Evolutionary conservation across 1,140 invertebrate genomes (phyloP).

Genomic region (Drosophila malerkotliana): DNA sequence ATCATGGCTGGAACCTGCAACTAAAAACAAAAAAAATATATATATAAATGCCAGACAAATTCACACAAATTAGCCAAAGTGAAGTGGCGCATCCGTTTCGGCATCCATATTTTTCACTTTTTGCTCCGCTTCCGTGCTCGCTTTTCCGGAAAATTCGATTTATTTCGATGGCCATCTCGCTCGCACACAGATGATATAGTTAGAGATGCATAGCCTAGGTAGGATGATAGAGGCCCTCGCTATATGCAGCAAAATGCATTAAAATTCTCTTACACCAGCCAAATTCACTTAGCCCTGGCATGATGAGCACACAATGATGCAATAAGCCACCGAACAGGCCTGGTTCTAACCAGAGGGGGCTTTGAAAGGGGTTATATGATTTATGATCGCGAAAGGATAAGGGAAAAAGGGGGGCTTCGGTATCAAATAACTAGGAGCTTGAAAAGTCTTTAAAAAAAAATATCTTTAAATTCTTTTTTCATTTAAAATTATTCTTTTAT

Average conservation of each 20-base stretch:
- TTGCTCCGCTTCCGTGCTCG: neutral
- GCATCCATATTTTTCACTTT: constrained; percentile 17
- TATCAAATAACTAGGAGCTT: no score
- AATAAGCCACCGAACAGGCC: constrained; percentile 14
- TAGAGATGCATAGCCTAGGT: neutral
- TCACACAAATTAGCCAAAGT: constrained; percentile 63
- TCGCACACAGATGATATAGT: neutral
- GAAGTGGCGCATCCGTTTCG: constrained; percentile 32
- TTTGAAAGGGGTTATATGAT: neutral
- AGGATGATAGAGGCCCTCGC: neutral
- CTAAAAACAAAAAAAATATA: constrained; percentile 8
- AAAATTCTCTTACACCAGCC: constrained; percentile 43
- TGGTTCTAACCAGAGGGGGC: no score
- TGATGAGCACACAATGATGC: constrained; percentile 45
- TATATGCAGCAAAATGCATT: constrained; percentile 35
- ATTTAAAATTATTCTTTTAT: no score
- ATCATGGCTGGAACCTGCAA: neutral
- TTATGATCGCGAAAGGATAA: neutral
- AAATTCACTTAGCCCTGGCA: constrained; percentile 41
- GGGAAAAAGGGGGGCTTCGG: no score
- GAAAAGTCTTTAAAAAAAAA: no score
- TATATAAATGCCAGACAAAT: constrained; percentile 54
- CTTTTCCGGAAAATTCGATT: constrained; percentile 29
- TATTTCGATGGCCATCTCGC: neutral
- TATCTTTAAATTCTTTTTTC: no score